These are phyloP conservation scores for Nephrotoma appendiculata DNA, from an alignment of 2,888 invertebrate genomes.

Conservation along the genomic window DNA sequence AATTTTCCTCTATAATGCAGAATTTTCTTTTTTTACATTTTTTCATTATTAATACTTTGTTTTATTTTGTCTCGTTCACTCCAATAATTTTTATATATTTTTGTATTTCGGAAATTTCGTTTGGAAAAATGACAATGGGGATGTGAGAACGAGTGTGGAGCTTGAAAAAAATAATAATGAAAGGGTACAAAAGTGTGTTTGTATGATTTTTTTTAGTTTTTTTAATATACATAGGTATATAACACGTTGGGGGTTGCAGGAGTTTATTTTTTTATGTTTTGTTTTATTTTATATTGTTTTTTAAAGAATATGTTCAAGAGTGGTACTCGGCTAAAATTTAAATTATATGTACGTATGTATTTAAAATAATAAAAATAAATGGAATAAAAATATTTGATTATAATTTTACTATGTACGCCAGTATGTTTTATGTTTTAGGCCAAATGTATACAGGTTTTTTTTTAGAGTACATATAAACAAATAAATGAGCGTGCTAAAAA, in stretches of 20 bases:
- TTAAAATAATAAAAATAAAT: not conserved
- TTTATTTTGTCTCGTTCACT: not conserved
- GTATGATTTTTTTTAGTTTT: not conserved
- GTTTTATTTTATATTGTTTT: not conserved
- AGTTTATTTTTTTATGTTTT: not conserved
- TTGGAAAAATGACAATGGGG: not conserved
- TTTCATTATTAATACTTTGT: not conserved
- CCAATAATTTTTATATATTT: not conserved
- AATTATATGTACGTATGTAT: not conserved
- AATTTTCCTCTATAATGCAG: not conserved
- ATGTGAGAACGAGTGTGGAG: not conserved
- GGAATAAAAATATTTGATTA: constrained; percentile 10
- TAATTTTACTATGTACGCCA: constrained; percentile 9
- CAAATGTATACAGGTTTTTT: not conserved
- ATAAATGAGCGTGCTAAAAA: not conserved
- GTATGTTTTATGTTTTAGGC: not conserved
- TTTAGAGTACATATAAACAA: not conserved
- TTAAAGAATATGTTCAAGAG: not conserved
- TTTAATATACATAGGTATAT: not conserved
- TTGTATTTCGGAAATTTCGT: not conserved
- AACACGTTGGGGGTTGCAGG: not conserved
- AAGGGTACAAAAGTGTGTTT: not conserved
- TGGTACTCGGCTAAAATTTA: not conserved
- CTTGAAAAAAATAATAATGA: not conserved
- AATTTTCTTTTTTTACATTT: not conserved